phyloP scores from a whole-genome alignment of 2,113 vertebrate species.

The Gnathonemus longibarbis region DNA sequence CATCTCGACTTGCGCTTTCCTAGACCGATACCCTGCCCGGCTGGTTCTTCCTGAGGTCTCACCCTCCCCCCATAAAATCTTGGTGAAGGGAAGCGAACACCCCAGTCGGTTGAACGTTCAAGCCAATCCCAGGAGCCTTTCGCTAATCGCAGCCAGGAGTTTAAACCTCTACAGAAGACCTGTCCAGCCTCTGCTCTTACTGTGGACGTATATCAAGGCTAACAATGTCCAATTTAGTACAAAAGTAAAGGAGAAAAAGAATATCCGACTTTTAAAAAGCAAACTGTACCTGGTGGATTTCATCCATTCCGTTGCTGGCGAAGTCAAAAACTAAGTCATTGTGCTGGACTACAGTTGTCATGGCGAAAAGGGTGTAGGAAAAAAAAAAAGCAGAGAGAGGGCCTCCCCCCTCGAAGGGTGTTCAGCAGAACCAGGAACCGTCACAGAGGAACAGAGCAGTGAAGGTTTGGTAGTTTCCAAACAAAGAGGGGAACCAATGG shows the following conservation, averaged over 20 bases:
- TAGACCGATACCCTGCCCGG: slow-evolving; percentile 30
- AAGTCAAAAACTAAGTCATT: slow-evolving; percentile 79
- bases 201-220: not conserved
- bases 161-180: not conserved
- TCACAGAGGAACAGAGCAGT: slow-evolving; percentile 14
- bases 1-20: slow-evolving; percentile 47
- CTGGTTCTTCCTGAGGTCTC: slow-evolving; percentile 3
- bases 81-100: not conserved
- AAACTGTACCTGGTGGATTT: slow-evolving; percentile 63
- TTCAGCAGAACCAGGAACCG: slow-evolving; percentile 28
- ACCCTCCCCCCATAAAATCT: not conserved
- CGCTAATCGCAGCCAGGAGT: not conserved
- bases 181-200: not conserved
- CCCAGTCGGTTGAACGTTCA: not conserved
- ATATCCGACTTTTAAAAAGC: not conserved
- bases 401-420: slow-evolving; percentile 33
- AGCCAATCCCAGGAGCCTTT: not conserved
- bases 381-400: slow-evolving; percentile 31
- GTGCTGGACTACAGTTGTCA: slow-evolving; percentile 72
- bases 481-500: slow-evolving; percentile 17
- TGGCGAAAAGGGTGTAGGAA: slow-evolving; percentile 42
- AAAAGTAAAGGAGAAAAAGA: not conserved
- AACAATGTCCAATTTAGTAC: not conserved
- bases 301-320: slow-evolving; percentile 80
- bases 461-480: slow-evolving; percentile 21